Evolutionary conservation across 2,797 vertebrate species (phyloP), one percentile per base, ranked within the genome.

Genomic region (Graptemys geographica): DNA sequence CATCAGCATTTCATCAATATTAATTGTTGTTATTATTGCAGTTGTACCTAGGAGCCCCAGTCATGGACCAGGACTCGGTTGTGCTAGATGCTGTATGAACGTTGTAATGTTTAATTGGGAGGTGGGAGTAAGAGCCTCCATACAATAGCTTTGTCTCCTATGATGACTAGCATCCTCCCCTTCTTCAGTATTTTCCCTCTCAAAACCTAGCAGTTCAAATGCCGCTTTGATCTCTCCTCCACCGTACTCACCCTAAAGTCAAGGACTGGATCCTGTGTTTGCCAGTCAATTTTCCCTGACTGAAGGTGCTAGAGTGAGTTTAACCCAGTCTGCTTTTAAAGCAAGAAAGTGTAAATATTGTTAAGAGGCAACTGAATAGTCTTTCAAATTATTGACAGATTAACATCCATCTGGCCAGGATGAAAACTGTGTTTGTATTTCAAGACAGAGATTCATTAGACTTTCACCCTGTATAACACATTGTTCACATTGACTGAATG

Each of bases 261-360:
- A 88, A 72, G 37, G 37, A 96, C n/a, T 21, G 81, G 4, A 16
- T 96, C 82, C 44, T 95, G 6, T 84, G 28, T 91, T 5, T 0
- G 5, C 74, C 84, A 96, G 90, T 96, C 94, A 89, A 92, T 96
- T 93, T 79, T 97, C 93, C 96, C 96, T 5, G 96, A 49, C 79
- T 79, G 82, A 96, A 87, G 74, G 78, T 96, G 84, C 0, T 15
- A 94, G 57, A 33, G 6, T 76, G 49, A 90, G 27, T 83, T 96
- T 94, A 76, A 89, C 79, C 80, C 37, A 15, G n/a, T 81, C 55
- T 44, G 41, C 83, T 91, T 56, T 53, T 90, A 90, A 93, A 94
- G 47, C 82, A 55, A 86, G 6, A 27, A 23, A 51, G 53, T 92
- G 93, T 96, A 92, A 6, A 57, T 96, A 87, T 27, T 88, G 28